Percentiles rank a stretch among this genome's conserved stretches.
These are phyloP conservation scores for Heterodera filipjevi DNA, from an alignment of 2,888 invertebrate species.

Conservation along the genomic window DNA sequence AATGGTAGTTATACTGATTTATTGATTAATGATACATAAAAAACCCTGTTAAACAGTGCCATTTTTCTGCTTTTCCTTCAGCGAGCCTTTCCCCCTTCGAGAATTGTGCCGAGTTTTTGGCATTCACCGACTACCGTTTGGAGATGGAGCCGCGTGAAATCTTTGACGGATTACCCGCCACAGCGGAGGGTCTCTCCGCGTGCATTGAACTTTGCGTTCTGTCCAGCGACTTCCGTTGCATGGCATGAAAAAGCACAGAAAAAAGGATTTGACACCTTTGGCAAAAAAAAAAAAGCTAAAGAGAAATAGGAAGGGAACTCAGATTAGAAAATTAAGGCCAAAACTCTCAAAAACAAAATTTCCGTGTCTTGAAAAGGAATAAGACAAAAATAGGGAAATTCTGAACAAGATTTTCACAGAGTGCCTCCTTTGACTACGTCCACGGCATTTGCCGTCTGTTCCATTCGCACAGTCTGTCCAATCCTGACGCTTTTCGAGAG, in stretches of 20 bases:
- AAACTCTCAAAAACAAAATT: too few species aligned
- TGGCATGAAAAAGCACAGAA: conserved; percentile 39
- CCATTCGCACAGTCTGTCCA: conserved; percentile 52
- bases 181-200: conserved; percentile 58
- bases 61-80: conserved; percentile 30
- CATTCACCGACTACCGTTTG: conserved; percentile 61
- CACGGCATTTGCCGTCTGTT: conserved; percentile 54
- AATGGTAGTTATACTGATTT: too few species aligned
- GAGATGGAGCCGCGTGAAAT: conserved; percentile 55
- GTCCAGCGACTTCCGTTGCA: conserved; percentile 55
- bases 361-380: too few species aligned
- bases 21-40: too few species aligned
- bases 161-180: conserved; percentile 61
- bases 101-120: conserved; percentile 57
- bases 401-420: conserved; percentile 35
- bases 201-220: conserved; percentile 63
- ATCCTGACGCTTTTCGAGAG: conserved; percentile 53
- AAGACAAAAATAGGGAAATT: neutral
- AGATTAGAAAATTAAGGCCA: too few species aligned
- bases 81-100: conserved; percentile 55
- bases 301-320: too few species aligned
- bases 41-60: neutral
- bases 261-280: neutral
- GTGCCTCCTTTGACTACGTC: conserved; percentile 52
- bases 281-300: too few species aligned